Conservation (phyloP, 2,888 invertebrate genomes). For the Myathropa florea region DNA sequence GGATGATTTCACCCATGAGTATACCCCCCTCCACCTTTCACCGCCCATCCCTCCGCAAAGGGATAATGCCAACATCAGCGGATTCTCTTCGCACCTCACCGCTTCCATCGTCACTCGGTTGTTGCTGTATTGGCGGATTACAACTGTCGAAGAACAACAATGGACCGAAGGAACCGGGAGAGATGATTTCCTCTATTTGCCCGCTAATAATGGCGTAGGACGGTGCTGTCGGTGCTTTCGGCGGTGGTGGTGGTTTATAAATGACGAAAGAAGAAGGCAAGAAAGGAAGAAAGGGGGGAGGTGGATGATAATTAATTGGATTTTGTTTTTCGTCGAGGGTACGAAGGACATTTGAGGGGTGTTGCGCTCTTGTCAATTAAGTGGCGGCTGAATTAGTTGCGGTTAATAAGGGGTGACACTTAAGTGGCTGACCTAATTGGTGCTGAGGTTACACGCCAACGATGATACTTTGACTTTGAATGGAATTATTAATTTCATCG, state of each 20-base stretch:
- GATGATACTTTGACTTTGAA: slow-evolving; percentile 8
- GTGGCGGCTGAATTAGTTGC: slow-evolving; percentile 31
- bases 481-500: neutral
- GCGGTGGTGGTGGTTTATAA: slow-evolving; percentile 16
- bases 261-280: slow-evolving; percentile 18
- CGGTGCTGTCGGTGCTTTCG: neutral
- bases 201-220: slow-evolving; percentile 38
- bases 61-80: slow-evolving; percentile 62
- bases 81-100: slow-evolving; percentile 55
- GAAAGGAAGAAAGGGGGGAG: neutral
- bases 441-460: slow-evolving; percentile 16
- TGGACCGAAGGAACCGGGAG: slow-evolving; percentile 31
- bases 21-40: neutral
- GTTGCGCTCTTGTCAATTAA: slow-evolving; percentile 53
- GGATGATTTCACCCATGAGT: slow-evolving; percentile 52
- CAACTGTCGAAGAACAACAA: slow-evolving; percentile 63
- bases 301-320: slow-evolving; percentile 52
- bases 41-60: neutral
- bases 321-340: slow-evolving; percentile 14
- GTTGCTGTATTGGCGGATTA: slow-evolving; percentile 61
- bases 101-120: slow-evolving; percentile 5
- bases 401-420: slow-evolving; percentile 47
- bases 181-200: slow-evolving; percentile 58
- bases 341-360: slow-evolving; percentile 8
- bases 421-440: slow-evolving; percentile 49